Conservation (phyloP, 1,140 invertebrate genomes). For the Aphelenchoides fujianensis region DNA sequence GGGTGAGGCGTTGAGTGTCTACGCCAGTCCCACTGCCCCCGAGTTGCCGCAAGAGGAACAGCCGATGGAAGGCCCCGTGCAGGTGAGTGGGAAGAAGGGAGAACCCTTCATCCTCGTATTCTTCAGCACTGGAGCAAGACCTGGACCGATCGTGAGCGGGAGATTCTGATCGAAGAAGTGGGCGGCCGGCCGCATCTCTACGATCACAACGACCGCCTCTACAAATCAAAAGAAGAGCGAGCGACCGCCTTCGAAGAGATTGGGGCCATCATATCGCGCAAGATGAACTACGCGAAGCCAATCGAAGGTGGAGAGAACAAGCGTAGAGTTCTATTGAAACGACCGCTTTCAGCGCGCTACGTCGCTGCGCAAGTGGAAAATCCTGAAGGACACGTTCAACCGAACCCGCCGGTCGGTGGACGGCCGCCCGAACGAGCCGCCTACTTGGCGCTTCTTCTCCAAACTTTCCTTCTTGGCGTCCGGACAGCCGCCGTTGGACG, state of each 20-base stretch:
- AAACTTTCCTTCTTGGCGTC: no score
- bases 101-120: background rate
- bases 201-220: conserved; percentile 8
- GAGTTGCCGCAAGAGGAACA: background rate
- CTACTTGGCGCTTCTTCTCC: no score
- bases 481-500: no score
- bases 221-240: conserved; percentile 22
- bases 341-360: conserved; percentile 17
- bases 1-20: background rate
- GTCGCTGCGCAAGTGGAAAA: conserved; percentile 24
- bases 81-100: background rate
- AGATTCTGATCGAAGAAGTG: conserved; percentile 22
- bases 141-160: conserved; percentile 23
- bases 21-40: no score
- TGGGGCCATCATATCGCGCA: background rate
- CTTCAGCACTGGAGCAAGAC: conserved; percentile 11
- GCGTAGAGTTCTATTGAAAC: no score
- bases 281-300: conserved; percentile 1
- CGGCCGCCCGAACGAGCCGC: no score
- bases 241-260: conserved; percentile 21
- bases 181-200: conserved; percentile 17
- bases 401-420: conserved; percentile 5
- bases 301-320: conserved; percentile 15
- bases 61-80: background rate
- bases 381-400: conserved; percentile 23